phyloP scores from a whole-genome alignment of 1,140 invertebrate species.

The Chrysomallon squamiferum region DNA sequence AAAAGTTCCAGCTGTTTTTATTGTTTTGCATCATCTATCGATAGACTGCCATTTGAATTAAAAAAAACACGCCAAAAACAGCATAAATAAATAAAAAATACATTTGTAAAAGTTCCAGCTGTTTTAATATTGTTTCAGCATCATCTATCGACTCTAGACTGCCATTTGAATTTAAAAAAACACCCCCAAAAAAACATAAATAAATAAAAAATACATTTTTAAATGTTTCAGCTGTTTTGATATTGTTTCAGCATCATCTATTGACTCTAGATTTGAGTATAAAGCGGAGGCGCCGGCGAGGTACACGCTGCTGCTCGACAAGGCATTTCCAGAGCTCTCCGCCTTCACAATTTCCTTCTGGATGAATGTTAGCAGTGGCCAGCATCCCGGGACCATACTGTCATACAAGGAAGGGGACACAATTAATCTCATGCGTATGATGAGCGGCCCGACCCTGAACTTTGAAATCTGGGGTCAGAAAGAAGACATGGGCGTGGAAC shows the following conservation, averaged over 20 bases:
- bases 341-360: slow-evolving; percentile 58
- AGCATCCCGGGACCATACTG: slow-evolving; percentile 47
- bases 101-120: too few relatives aligned
- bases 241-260: slow-evolving; percentile 52
- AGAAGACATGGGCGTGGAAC: slow-evolving; percentile 30
- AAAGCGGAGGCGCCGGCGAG: slow-evolving; percentile 35
- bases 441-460: slow-evolving; percentile 39
- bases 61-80: too few relatives aligned
- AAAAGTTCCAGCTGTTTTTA: too few relatives aligned
- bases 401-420: slow-evolving; percentile 49
- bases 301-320: slow-evolving; percentile 56
- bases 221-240: too few relatives aligned
- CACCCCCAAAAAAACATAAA: too few relatives aligned
- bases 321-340: slow-evolving; percentile 55
- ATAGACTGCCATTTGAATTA: too few relatives aligned
- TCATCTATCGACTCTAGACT: too few relatives aligned
- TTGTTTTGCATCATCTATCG: too few relatives aligned
- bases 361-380: slow-evolving; percentile 42
- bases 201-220: too few relatives aligned
- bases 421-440: slow-evolving; percentile 34
- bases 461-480: slow-evolving; percentile 39
- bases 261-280: slow-evolving; percentile 61
- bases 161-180: too few relatives aligned
- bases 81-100: too few relatives aligned
- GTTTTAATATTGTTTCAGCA: too few relatives aligned